These are phyloP conservation scores for Periplaneta americana DNA, from an alignment of 1,140 invertebrate genomes.

Conservation along the genomic window DNA sequence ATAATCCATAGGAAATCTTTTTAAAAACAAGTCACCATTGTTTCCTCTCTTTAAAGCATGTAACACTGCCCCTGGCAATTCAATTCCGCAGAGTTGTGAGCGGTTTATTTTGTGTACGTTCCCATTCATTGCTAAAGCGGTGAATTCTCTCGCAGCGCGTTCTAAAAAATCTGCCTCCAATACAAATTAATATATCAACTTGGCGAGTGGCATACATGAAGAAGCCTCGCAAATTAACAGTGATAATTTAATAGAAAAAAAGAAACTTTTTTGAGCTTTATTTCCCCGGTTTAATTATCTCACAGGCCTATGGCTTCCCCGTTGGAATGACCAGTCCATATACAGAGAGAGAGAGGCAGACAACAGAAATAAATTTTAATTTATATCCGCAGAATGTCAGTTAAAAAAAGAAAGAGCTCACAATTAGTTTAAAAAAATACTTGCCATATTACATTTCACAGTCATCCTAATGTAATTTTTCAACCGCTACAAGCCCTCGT, in stretches of 20 bases:
- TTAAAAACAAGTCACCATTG: no score
- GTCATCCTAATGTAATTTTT: background rate
- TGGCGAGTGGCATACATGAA: background rate
- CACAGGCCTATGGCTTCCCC: background rate
- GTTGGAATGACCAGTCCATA: background rate
- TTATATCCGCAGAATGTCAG: background rate
- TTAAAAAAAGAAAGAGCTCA: background rate
- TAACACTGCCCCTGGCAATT: no score
- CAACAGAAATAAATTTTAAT: background rate
- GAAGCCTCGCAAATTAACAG: background rate
- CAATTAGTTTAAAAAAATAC: background rate
- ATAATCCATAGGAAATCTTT: no score
- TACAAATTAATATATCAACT: no score
- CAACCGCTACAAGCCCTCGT: no score
- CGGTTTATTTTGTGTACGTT: no score
- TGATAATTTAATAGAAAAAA: background rate
- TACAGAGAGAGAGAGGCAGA: background rate
- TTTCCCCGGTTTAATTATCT: background rate
- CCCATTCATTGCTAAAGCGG: no score
- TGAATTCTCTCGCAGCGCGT: no score
- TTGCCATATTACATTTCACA: no score
- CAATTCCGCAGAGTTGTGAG: no score
- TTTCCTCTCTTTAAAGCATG: no score
- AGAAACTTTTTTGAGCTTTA: background rate
- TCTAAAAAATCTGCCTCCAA: no score